Conservation (phyloP, 2,113 vertebrate species). For the Quiscalus mexicanus region DNA sequence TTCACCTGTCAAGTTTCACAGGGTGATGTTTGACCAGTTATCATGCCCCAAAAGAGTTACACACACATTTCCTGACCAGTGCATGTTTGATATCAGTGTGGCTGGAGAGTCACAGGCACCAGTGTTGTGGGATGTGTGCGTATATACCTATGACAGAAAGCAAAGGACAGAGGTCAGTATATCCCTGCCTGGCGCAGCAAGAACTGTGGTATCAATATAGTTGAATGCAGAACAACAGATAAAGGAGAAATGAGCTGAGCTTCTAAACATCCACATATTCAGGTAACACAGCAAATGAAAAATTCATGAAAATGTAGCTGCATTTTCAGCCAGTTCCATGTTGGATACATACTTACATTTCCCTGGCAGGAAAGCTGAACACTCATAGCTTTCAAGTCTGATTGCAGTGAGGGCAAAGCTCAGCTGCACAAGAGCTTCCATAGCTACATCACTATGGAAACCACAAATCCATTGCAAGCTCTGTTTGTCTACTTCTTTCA, state of each 20-base stretch:
- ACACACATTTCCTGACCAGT: background rate
- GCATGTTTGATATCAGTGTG: background rate
- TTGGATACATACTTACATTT: background rate
- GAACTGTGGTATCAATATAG: background rate
- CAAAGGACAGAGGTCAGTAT: background rate
- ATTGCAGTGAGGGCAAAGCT: conserved; percentile 14
- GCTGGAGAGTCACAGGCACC: background rate
- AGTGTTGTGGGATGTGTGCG: background rate
- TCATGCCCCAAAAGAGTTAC: background rate
- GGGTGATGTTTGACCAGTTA: background rate
- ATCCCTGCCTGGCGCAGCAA: background rate
- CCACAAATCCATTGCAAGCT: conserved; percentile 12
- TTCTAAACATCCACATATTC: background rate
- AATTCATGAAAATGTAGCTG: background rate
- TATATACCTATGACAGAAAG: background rate
- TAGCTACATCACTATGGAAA: conserved; percentile 55
- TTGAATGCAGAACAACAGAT: background rate
- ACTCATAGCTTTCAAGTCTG: background rate
- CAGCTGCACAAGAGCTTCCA: background rate
- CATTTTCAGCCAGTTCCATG: background rate
- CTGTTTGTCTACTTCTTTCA: background rate
- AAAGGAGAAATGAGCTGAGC: background rate
- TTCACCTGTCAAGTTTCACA: background rate
- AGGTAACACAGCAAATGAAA: background rate
- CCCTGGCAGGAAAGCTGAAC: background rate